Conservation (phyloP, 2,113 vertebrate species). For the Heterotilapia buettikoferi region DNA sequence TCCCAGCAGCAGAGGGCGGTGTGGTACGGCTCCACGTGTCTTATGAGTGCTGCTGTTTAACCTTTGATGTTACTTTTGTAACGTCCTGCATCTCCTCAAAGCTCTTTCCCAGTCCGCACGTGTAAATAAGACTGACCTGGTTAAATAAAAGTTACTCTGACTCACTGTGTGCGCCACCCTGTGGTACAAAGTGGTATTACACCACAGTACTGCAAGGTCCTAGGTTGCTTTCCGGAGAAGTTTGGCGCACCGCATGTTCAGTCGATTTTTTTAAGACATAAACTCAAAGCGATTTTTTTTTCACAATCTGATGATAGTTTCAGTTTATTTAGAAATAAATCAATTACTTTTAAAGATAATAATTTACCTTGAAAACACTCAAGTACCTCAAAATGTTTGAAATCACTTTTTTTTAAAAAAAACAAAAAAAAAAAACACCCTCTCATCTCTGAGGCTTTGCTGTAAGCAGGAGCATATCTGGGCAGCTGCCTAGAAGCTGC, state of each 20-base stretch:
- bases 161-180: background rate
- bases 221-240: accelerated
- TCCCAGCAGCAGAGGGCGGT: background rate
- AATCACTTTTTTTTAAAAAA: background rate
- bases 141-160: background rate
- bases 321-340: background rate
- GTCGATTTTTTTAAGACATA: background rate
- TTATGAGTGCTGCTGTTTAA: background rate
- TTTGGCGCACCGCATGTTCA: background rate
- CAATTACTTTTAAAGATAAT: background rate
- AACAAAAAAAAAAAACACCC: background rate
- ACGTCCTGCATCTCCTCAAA: background rate
- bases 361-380: background rate
- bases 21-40: too few species aligned
- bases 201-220: accelerated
- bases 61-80: background rate
- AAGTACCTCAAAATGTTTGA: background rate
- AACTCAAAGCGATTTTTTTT: background rate
- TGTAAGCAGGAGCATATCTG: background rate
- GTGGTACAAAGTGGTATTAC: background rate
- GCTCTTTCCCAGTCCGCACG: accelerated
- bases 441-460: background rate
- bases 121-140: background rate
- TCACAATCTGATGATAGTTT: background rate
- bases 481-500: background rate